Conservation (phyloP, 2,888 invertebrate species). For the Epinotia bilunana region DNA sequence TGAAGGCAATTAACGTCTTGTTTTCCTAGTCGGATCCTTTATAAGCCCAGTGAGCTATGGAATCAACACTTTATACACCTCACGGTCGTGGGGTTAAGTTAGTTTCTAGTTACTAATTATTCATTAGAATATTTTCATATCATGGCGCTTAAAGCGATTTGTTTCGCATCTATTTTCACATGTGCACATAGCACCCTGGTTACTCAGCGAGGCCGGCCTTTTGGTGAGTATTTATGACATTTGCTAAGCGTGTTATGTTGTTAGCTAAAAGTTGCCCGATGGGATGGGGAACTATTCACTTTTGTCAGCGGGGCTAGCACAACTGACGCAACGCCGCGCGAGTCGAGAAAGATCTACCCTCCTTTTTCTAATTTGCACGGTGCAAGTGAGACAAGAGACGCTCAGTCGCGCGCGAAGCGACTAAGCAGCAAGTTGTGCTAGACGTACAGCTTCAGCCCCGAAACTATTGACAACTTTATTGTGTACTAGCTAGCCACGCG, state of each 20-base stretch:
- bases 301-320: too few relatives aligned
- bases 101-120: not conserved
- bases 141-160: slow-evolving; percentile 9
- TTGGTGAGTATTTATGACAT: slow-evolving; percentile 4
- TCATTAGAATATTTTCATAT: not conserved
- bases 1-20: not conserved
- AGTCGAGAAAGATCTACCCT: too few relatives aligned
- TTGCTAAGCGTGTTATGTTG: not conserved
- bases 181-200: not conserved
- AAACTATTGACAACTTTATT: too few relatives aligned
- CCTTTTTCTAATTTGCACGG: too few relatives aligned
- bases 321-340: too few relatives aligned
- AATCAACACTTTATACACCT: slow-evolving; percentile 15
- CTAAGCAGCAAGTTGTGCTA: too few relatives aligned
- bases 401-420: too few relatives aligned
- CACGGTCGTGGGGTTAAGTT: not conserved
- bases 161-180: not conserved
- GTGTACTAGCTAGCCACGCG: too few relatives aligned
- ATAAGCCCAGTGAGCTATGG: not conserved
- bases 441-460: too few relatives aligned
- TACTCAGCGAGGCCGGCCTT: not conserved
- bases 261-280: too few relatives aligned
- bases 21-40: slow-evolving; percentile 4
- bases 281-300: too few relatives aligned
- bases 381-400: too few relatives aligned